Conservation (phyloP, 2,888 invertebrate species). For the Tachystola acroxantha region DNA sequence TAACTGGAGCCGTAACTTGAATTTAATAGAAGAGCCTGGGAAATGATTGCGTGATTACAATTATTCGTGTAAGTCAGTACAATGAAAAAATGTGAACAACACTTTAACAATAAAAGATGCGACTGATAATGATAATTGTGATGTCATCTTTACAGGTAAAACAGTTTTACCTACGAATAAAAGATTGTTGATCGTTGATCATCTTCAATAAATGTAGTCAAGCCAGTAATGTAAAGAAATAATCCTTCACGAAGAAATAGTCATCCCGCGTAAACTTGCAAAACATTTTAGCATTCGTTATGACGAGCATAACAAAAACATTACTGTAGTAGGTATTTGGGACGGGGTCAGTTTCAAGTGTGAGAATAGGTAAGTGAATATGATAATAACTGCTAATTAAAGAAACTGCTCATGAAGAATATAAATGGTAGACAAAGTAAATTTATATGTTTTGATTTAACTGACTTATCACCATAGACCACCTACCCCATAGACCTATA, state of each 20-base stretch:
- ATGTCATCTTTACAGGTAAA: constrained; percentile 1
- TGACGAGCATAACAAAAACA: constrained; percentile 27
- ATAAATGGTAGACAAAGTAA: too few relatives aligned
- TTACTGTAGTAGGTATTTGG: constrained; percentile 17
- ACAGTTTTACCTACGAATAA: constrained; percentile 8
- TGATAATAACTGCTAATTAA: not conserved
- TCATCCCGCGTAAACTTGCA: constrained; percentile 21
- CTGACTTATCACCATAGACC: too few relatives aligned
- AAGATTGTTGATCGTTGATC: too few relatives aligned
- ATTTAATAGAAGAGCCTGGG: constrained; percentile 10
- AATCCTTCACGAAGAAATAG: constrained; percentile 6
- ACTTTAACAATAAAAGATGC: not conserved
- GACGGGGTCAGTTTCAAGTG: constrained; percentile 58
- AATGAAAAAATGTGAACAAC: not conserved
- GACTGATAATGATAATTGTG: not conserved
- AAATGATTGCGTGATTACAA: constrained; percentile 16
- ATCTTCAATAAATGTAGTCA: too few relatives aligned
- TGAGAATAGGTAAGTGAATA: constrained; percentile 36
- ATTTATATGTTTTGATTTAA: too few relatives aligned
- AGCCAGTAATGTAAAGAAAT: too few relatives aligned
- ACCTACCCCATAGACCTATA: too few relatives aligned
- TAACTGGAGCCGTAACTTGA: constrained; percentile 14
- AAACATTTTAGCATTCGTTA: constrained; percentile 33
- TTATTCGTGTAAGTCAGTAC: not conserved
- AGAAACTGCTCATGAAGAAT: too few relatives aligned